phyloP scores from a whole-genome alignment of 2,888 invertebrate species.

The Watsonalla cultraria region DNA sequence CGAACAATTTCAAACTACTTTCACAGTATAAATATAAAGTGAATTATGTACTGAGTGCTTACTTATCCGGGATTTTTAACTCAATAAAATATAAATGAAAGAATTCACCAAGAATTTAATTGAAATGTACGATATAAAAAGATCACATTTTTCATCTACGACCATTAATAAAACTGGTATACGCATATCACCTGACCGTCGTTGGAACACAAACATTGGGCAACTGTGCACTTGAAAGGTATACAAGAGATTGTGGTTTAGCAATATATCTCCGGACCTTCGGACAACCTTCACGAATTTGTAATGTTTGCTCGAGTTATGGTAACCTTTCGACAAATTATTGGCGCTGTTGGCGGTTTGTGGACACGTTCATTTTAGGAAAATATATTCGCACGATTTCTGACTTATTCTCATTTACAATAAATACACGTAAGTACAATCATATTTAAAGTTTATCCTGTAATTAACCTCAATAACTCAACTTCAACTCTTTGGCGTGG shows the following conservation, averaged over 20 bases:
- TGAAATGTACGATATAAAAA: background rate
- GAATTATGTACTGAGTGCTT: too few species aligned
- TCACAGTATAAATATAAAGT: too few species aligned
- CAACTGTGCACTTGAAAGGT: slow-evolving; percentile 30
- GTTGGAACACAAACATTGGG: slow-evolving; percentile 14
- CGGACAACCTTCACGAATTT: slow-evolving; percentile 28
- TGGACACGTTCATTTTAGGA: background rate
- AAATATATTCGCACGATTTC: slow-evolving; percentile 8
- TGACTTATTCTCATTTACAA: slow-evolving; percentile 1
- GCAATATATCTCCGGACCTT: slow-evolving; percentile 49
- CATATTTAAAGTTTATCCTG: too few species aligned
- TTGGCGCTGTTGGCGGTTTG: background rate
- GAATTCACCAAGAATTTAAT: too few species aligned
- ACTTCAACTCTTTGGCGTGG: too few species aligned
- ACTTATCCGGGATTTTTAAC: too few species aligned
- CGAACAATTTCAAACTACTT: too few species aligned
- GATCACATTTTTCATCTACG: background rate
- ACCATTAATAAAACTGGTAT: background rate
- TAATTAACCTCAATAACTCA: too few species aligned
- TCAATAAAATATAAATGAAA: too few species aligned
- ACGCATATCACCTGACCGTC: background rate
- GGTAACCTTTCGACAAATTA: slow-evolving; percentile 4
- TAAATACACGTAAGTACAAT: too few species aligned
- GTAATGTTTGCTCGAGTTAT: slow-evolving; percentile 11
- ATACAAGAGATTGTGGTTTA: slow-evolving; percentile 46